Evolutionary conservation across 2,888 invertebrate genomes (phyloP).

Genomic region (Megamerina dolium): DNA sequence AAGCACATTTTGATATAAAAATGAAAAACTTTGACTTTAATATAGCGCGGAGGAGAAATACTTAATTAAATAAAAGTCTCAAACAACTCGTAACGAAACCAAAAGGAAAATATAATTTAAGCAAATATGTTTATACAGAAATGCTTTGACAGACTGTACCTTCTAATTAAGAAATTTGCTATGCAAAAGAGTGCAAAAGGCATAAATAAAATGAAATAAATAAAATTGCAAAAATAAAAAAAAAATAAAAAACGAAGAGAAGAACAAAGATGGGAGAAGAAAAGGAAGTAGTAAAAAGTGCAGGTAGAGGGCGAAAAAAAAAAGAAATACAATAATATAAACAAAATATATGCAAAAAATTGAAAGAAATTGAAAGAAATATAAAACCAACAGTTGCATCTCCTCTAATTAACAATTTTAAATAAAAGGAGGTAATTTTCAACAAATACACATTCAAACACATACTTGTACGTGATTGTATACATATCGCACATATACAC

Average conservation of each 20-base stretch:
- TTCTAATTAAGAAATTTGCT: too few species aligned
- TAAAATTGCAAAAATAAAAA: not conserved
- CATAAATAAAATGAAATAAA: not conserved
- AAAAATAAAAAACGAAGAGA: not conserved
- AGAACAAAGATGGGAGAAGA: not conserved
- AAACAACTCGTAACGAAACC: too few species aligned
- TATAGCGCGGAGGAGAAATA: too few species aligned
- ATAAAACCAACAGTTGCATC: not conserved
- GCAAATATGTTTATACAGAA: too few species aligned
- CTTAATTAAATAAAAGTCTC: too few species aligned
- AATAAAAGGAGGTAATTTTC: conserved; percentile 23
- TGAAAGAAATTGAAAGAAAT: not conserved
- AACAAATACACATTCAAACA: not conserved
- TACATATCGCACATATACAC: not conserved
- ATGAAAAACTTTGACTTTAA: too few species aligned
- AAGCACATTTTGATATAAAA: too few species aligned
- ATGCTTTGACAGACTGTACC: too few species aligned
- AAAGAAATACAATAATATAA: not conserved
- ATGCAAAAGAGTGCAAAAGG: not conserved
- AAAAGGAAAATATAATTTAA: too few species aligned
- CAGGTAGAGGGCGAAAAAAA: not conserved
- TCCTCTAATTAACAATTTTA: conserved; percentile 24
- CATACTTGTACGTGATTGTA: not conserved
- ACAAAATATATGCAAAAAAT: not conserved
- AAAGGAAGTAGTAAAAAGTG: not conserved